Conservation (phyloP, 2,113 vertebrate genomes). For the Empidonax alnorum region DNA sequence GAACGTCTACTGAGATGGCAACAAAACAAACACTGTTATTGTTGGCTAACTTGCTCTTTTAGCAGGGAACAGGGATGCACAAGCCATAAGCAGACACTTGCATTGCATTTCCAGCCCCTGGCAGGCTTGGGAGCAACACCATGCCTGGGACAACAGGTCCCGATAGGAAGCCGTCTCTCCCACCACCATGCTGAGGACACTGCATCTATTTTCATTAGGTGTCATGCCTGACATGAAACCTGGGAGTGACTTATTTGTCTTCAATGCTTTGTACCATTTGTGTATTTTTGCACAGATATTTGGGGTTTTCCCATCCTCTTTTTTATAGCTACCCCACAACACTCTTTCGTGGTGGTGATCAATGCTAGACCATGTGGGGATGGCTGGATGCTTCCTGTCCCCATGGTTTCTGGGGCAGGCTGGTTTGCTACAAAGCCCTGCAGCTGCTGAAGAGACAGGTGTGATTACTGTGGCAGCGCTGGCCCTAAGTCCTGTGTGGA, state of each 20-base stretch:
- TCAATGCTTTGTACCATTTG: background rate
- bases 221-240: background rate
- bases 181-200: accelerated
- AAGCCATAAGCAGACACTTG: background rate
- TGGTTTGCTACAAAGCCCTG: background rate
- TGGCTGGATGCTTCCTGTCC: background rate
- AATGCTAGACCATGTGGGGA: background rate
- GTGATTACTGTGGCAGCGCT: background rate
- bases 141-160: background rate
- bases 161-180: background rate
- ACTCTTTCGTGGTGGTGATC: background rate
- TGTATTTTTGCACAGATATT: background rate
- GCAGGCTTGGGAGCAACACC: accelerated
- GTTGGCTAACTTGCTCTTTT: background rate
- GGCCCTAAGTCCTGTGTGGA: accelerated
- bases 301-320: accelerated
- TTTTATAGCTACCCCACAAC: background rate
- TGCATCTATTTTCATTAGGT: background rate
- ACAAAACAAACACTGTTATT: conserved; percentile 58
- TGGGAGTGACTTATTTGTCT: background rate
- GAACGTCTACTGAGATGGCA: conserved; percentile 65
- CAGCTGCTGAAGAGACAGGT: background rate
- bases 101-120: background rate
- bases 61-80: background rate
- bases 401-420: background rate